These are phyloP conservation scores for Napeogenes sylphis DNA, from an alignment of 2,888 invertebrate species.

Conservation along the genomic window DNA sequence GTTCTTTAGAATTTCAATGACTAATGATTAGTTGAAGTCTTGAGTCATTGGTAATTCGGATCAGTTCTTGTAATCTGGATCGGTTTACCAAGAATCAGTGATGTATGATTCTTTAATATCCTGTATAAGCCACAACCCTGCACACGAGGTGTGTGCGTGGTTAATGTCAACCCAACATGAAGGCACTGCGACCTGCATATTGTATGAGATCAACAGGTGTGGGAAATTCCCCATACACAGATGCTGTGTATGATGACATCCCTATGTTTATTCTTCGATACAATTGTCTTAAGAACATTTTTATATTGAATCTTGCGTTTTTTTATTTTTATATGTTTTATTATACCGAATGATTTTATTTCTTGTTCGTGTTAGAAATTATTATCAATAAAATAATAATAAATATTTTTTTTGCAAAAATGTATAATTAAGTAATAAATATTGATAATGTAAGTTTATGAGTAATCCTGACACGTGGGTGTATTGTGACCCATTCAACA, in stretches of 20 bases:
- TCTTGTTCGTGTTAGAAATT: no score
- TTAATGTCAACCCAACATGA: conserved; percentile 27
- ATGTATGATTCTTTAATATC: conserved; percentile 30
- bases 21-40: conserved; percentile 27
- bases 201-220: conserved; percentile 20
- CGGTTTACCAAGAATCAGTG: conserved; percentile 53
- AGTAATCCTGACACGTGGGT: conserved; percentile 20
- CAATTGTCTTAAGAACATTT: no score
- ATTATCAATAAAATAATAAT: no score
- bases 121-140: conserved; percentile 40
- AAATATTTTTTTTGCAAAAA: no score
- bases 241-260: no score
- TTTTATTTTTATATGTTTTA: no score
- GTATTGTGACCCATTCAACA: conserved; percentile 20
- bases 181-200: conserved; percentile 23
- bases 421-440: no score
- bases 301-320: no score
- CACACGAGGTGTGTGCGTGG: conserved; percentile 50
- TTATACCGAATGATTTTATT: no score
- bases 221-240: conserved; percentile 8
- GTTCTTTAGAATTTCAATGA: no score
- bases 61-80: conserved; percentile 56
- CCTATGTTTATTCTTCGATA: no score
- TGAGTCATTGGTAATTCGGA: conserved; percentile 56
- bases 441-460: background rate